Percentiles rank a stretch among this genome's conserved stretches.
Conservation (phyloP, 2,797 vertebrate genomes). For the Nannoperca australis region DNA sequence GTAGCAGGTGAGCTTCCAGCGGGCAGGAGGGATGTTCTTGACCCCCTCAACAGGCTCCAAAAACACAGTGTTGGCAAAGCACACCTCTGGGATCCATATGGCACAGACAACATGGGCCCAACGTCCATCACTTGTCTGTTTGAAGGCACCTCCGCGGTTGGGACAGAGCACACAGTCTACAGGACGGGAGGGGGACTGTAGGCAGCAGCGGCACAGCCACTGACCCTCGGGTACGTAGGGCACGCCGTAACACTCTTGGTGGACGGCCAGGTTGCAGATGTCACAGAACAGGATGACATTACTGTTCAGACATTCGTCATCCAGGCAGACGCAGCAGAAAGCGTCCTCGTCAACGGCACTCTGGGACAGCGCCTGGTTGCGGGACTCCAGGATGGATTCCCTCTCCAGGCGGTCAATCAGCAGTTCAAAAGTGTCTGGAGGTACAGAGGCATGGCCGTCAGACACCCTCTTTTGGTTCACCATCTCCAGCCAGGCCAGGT, state of each 20-base stretch:
- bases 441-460: conserved; percentile 91
- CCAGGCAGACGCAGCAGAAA: conserved; percentile 97
- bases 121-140: conserved; percentile 96
- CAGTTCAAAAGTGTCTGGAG: conserved; percentile 94
- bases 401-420: conserved; percentile 95
- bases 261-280: conserved; percentile 98
- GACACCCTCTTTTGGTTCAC: conserved; percentile 94
- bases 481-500: conserved; percentile 97
- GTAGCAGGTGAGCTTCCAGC: conserved; percentile 98
- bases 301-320: conserved; percentile 98
- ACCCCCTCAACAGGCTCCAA: conserved; percentile 97
- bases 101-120: conserved; percentile 99
- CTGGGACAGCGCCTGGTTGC: conserved; percentile 91
- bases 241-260: conserved; percentile 99
- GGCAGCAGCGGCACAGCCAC: conserved; percentile 98
- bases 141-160: conserved; percentile 97
- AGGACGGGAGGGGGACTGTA: conserved; percentile 95
- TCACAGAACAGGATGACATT: conserved; percentile 99
- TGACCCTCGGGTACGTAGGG: conserved; percentile 98
- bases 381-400: conserved; percentile 94
- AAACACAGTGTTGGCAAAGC: conserved; percentile 98
- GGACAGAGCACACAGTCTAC: conserved; percentile 98
- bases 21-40: conserved; percentile 94
- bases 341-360: conserved; percentile 94
- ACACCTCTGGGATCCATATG: conserved; percentile 99